A percentile compares a stretch with the other conserved stretches of the same genome.
Evolutionary conservation across 2,888 invertebrate genomes (phyloP).

Genomic region (Gortyna flavago): DNA sequence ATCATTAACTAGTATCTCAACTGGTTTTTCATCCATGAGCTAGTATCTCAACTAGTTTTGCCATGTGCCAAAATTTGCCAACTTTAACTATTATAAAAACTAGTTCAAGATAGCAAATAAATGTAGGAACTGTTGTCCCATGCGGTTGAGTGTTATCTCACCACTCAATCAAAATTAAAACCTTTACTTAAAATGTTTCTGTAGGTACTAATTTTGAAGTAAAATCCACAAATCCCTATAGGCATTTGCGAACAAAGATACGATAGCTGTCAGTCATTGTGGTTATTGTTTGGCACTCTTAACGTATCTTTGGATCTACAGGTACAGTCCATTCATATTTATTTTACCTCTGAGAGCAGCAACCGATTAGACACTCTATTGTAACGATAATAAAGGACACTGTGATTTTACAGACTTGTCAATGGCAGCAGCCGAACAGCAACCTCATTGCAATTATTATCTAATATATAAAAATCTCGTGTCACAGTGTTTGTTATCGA

Average conservation of each 20-base stretch:
- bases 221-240: slow-evolving; percentile 41
- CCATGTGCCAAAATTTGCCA: not conserved
- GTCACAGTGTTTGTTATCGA: too few species aligned
- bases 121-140: slow-evolving; percentile 3
- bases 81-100: not conserved
- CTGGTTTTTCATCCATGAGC: not conserved
- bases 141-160: slow-evolving; percentile 16
- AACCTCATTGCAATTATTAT: too few species aligned
- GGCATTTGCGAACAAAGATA: slow-evolving; percentile 30
- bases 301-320: not conserved
- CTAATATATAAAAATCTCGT: too few species aligned
- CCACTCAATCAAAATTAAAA: slow-evolving; percentile 40
- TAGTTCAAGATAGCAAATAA: not conserved
- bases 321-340: not conserved
- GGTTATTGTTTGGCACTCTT: slow-evolving; percentile 14
- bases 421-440: not conserved
- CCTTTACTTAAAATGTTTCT: slow-evolving; percentile 15
- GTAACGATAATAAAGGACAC: not conserved
- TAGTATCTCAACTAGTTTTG: too few species aligned
- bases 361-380: not conserved
- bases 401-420: not conserved
- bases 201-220: slow-evolving; percentile 18
- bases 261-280: slow-evolving; percentile 25
- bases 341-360: not conserved
- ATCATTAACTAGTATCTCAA: not conserved